These are phyloP conservation scores for Aquatica leii DNA, from an alignment of 2,888 invertebrate genomes.

Conservation along the genomic window DNA sequence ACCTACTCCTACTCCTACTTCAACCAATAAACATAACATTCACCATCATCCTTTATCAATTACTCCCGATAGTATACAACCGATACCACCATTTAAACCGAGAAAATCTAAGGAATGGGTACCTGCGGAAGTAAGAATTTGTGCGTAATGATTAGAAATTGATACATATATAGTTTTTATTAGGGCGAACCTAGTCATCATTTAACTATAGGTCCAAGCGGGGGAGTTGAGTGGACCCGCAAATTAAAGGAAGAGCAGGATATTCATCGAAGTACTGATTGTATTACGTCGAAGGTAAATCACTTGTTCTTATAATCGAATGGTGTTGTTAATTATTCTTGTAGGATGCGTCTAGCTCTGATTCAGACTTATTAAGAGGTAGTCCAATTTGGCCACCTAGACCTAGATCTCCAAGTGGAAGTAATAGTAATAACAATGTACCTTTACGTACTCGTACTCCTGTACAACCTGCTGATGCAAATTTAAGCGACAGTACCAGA, in stretches of 20 bases:
- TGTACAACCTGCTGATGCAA: constrained; percentile 61
- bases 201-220: constrained; percentile 69
- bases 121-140: constrained; percentile 54
- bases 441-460: constrained; percentile 41
- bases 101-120: constrained; percentile 67
- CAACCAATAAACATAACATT: constrained; percentile 47
- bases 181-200: constrained; percentile 59
- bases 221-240: constrained; percentile 73
- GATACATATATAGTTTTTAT: not conserved
- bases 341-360: constrained; percentile 66
- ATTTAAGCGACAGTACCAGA: constrained; percentile 64
- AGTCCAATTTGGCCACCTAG: constrained; percentile 59
- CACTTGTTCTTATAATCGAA: not conserved
- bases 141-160: constrained; percentile 9
- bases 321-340: constrained; percentile 3
- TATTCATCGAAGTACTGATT: constrained; percentile 80
- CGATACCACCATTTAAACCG: constrained; percentile 65
- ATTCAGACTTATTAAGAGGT: constrained; percentile 65
- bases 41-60: constrained; percentile 53
- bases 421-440: constrained; percentile 39
- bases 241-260: constrained; percentile 66
- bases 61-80: constrained; percentile 59
- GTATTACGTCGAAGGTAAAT: constrained; percentile 71
- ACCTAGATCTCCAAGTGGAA: constrained; percentile 52
- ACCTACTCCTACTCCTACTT: constrained; percentile 64